Percentiles rank a stretch among this genome's conserved stretches.
Conservation (phyloP, 92 coral and sea anemone genomes). For the Blastomussa wellsi region DNA sequence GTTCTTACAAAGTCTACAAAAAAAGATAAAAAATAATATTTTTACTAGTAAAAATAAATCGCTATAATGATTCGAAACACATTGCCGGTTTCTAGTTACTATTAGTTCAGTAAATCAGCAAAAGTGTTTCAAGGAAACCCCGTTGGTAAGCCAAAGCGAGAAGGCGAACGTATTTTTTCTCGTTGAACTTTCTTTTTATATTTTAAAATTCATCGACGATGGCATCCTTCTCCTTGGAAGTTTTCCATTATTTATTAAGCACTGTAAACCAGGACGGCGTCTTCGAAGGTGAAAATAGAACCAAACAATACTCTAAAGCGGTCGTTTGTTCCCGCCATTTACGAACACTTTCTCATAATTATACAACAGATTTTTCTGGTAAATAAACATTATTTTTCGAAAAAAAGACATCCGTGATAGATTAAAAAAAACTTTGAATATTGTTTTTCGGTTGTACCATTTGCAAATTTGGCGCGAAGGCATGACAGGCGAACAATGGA, state of each 20-base stretch:
- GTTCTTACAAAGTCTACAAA: background rate
- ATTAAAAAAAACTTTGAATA: background rate
- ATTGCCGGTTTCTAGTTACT: background rate
- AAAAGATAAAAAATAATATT: background rate
- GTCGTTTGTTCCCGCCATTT: background rate
- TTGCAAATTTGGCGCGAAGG: conserved; percentile 81
- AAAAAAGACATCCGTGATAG: background rate
- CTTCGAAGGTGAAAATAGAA: conserved; percentile 7
- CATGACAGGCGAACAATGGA: conserved; percentile 71
- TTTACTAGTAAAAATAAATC: background rate
- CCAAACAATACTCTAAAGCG: conserved; percentile 20
- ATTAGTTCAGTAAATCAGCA: background rate
- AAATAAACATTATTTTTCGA: background rate
- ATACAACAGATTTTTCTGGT: background rate
- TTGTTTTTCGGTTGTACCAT: conserved; percentile 23
- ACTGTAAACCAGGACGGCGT: conserved; percentile 31
- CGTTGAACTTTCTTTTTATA: background rate
- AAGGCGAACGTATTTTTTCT: background rate
- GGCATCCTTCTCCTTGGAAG: conserved; percentile 33
- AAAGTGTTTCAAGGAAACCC: background rate
- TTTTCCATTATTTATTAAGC: conserved; percentile 79
- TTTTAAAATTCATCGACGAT: conserved; percentile 22
- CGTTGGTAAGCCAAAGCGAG: background rate
- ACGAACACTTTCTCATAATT: too few species aligned
- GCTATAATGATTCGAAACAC: background rate